phyloP scores from a whole-genome alignment of 2,797 vertebrate genomes.

The Pseudomugil gertrudae region DNA sequence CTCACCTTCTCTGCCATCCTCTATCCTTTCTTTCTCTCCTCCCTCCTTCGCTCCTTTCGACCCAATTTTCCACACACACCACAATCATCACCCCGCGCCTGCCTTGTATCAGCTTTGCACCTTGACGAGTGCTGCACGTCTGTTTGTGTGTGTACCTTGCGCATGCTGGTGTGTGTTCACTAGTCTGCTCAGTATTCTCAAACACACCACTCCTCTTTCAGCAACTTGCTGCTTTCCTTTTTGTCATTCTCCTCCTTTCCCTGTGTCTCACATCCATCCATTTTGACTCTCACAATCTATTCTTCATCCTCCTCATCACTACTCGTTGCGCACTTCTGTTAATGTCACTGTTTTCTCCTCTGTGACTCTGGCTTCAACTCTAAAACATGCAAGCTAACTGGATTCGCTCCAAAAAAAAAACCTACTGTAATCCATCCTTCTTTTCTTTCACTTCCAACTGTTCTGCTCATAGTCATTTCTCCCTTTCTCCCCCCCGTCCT shows the following conservation, averaged over 20 bases:
- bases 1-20: constrained; percentile 51
- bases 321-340: constrained; percentile 59
- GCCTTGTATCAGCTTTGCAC: constrained; percentile 55
- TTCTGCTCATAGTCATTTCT: constrained; percentile 61
- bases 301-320: constrained; percentile 37
- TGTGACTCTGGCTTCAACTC: constrained; percentile 7
- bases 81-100: constrained; percentile 58
- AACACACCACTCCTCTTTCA: constrained; percentile 28
- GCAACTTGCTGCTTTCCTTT: constrained; percentile 26
- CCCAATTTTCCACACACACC: constrained; percentile 67
- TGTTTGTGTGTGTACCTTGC: constrained; percentile 27
- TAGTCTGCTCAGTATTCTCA: constrained; percentile 46
- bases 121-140: constrained; percentile 49
- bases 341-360: neutral
- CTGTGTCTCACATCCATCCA: constrained; percentile 45
- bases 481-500: constrained; percentile 25
- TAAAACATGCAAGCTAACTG: constrained; percentile 30
- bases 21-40: constrained; percentile 51
- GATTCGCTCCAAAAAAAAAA: constrained; percentile 26
- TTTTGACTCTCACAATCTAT: constrained; percentile 44
- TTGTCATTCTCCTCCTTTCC: constrained; percentile 39
- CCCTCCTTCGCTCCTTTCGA: constrained; percentile 61
- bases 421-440: constrained; percentile 30
- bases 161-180: constrained; percentile 35
- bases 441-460: constrained; percentile 43